A percentile compares a stretch with the other conserved stretches of the same genome.
phyloP scores from a whole-genome alignment of 2,113 vertebrate genomes.

The Lampris incognitus region DNA sequence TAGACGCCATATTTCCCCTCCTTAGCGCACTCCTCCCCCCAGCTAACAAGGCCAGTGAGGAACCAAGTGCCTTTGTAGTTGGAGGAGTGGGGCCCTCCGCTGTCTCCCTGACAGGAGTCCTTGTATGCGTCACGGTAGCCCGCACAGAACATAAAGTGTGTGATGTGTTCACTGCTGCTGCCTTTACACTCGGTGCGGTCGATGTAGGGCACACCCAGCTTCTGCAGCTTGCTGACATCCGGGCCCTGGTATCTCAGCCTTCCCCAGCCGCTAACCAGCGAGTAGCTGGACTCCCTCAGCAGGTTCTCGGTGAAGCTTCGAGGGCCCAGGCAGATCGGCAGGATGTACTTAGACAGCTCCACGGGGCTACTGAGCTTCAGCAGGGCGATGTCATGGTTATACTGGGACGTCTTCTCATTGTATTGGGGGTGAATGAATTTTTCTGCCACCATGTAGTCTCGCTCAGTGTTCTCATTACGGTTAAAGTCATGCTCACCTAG shows the following conservation, averaged over 20 bases:
- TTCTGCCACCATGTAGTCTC: conserved; percentile 74
- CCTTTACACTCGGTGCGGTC: conserved; percentile 85
- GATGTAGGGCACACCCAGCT: conserved; percentile 87
- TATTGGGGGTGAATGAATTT: conserved; percentile 80
- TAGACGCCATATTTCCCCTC: conserved; percentile 93
- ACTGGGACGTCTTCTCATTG: conserved; percentile 68
- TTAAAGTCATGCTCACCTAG: conserved; percentile 87
- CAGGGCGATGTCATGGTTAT: conserved; percentile 91
- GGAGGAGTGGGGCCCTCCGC: conserved; percentile 89
- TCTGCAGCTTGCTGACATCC: conserved; percentile 81
- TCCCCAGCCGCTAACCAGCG: conserved; percentile 94
- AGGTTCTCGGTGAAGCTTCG: conserved; percentile 86
- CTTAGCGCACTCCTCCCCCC: conserved; percentile 93
- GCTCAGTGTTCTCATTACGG: conserved; percentile 79
- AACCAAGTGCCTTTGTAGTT: conserved; percentile 87
- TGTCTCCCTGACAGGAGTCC: conserved; percentile 94
- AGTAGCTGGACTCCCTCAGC: conserved; percentile 64
- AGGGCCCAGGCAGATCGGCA: conserved; percentile 90
- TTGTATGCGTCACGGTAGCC: conserved; percentile 75
- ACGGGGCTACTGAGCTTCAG: conserved; percentile 84
- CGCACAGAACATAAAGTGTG: conserved; percentile 93
- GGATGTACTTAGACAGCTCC: conserved; percentile 78
- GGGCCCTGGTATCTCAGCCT: conserved; percentile 67
- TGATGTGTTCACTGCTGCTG: conserved; percentile 83
- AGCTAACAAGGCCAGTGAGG: conserved; percentile 94